phyloP scores from a whole-genome alignment of 2,797 vertebrate genomes.

The Pitangus sulphuratus region DNA sequence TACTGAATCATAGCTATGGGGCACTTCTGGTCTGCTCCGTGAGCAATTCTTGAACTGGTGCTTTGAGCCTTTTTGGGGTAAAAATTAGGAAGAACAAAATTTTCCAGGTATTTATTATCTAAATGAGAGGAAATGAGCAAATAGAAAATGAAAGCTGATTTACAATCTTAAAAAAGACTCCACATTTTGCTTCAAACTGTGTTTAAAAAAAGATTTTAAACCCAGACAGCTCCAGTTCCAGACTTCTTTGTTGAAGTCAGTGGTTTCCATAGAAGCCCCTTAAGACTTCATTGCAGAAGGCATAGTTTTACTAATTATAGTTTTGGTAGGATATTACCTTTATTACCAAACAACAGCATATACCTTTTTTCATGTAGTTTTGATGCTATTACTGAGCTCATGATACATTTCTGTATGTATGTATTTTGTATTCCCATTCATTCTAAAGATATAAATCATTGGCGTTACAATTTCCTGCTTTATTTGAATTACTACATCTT shows the following conservation, averaged over 20 bases:
- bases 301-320: not conserved
- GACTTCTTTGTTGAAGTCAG: not conserved
- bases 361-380: not conserved
- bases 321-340: not conserved
- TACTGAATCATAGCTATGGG: not conserved
- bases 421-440: not conserved
- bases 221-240: not conserved
- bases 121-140: not conserved
- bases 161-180: not conserved
- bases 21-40: not conserved
- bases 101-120: not conserved
- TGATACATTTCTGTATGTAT: fast-evolving
- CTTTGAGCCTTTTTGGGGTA: not conserved
- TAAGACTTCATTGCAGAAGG: not conserved
- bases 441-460: not conserved
- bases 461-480: not conserved
- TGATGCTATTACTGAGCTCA: not conserved
- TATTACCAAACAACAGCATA: not conserved
- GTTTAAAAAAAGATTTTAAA: not conserved
- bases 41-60: not conserved
- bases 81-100: not conserved
- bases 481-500: not conserved
- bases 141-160: not conserved
- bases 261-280: not conserved
- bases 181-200: not conserved